Evolutionary conservation across 2,888 invertebrate species (phyloP).

Genomic region (Megalurothrips usitatus): DNA sequence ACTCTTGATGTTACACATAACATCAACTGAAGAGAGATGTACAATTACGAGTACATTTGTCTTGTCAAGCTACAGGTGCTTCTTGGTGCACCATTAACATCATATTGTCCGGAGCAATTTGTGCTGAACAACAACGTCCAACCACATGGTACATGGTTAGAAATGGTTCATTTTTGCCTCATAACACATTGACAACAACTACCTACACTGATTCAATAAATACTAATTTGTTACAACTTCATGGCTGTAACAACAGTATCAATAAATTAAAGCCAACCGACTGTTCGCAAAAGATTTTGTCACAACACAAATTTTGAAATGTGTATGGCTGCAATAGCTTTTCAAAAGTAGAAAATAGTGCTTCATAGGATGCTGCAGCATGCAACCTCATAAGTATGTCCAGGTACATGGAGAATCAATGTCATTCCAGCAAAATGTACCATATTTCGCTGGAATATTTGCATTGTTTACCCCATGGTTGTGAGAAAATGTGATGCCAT

Average conservation of each 20-base stretch:
- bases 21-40: background rate
- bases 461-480: background rate
- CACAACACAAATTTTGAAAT: background rate
- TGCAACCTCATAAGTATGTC: background rate
- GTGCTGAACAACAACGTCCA: background rate
- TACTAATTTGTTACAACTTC: constrained; percentile 15
- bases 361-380: background rate
- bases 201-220: constrained; percentile 12
- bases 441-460: background rate
- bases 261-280: background rate
- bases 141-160: constrained; percentile 2
- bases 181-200: background rate
- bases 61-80: background rate
- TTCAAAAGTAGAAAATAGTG: background rate
- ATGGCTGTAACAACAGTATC: background rate
- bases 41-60: background rate
- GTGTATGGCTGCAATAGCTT: background rate
- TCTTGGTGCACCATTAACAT: background rate
- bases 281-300: background rate
- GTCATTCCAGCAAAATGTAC: background rate
- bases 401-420: background rate
- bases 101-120: constrained; percentile 18
- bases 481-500: background rate
- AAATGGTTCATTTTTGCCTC: background rate
- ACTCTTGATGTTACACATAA: background rate